Base-by-base conservation (phyloP, 2,797 vertebrate species). In the Sebastes nivosus region DNA sequence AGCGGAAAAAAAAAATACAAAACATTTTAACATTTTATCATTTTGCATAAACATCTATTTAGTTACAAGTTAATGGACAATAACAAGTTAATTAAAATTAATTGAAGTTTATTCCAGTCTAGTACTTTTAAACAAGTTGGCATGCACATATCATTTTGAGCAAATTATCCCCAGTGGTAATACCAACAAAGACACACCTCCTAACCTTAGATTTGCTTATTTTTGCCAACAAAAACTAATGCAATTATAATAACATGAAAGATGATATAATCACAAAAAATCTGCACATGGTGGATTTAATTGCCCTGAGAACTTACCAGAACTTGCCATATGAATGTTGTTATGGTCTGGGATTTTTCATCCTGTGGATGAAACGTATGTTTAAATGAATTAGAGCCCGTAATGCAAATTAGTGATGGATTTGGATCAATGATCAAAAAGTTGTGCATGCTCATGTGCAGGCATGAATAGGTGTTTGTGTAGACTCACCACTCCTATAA, bases 401-500 rank as follows among this genome's bases (percentile, higher is more conserved):
- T 14, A 2, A 16, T 7, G 36, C 5, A 42, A 14, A 66, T 69
- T 9, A 3, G 6, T 38, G 8, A 52, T 32, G 3, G 32, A 29
- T 77, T n/a, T 13, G 8, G 57, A 52, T 64, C 0, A 5, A 16
- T 46, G 2, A 24, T 9, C 24, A 2, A 22, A 11, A 22, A 13
- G 18, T 24, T 12, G 54, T 12, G 46, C 8, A 50, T 20, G 8
- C 46, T 50, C 46, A 50, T 50, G 46, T 46, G 16, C 42, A 57
- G 11, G 5, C 13, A n/a, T n/a, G 7, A 13, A 7, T 6, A 58
- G 1, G 5, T 34, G 20, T 75, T 4, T 60, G 4, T 16, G 10
- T 36, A 4, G 32, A 91, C 91, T 90, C 77, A 93, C 90, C 89
- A 93, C 81, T 82, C 83, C 87, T 75, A 91, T 2, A 64, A 93